Base-by-base conservation (phyloP, 2,113 vertebrate species). In the Lates calcarifer region DNA sequence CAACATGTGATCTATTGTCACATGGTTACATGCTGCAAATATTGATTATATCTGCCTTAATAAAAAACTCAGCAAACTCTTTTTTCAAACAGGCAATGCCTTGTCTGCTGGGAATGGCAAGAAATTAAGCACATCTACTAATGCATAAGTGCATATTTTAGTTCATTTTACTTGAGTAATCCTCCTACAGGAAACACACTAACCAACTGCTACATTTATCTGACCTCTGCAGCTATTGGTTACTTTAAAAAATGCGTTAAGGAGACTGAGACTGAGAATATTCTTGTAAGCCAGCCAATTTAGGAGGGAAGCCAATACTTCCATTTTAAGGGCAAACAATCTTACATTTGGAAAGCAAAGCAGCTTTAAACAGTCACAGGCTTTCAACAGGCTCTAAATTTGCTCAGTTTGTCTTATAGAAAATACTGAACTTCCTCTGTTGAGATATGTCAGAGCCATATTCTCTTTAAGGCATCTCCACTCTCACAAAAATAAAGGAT, bases 401-500 rank as follows among this genome's bases (percentile, higher is more conserved):
- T 41, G 0, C 10, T 24, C 17, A 29, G 7, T 51, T 28, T 41
- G 0, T 33, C 6, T 31, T 15, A 18, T 2, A 35, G 17, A 65
- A 20, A 53, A 17, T 20, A 9, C 9, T 7, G 13, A 49, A 35
- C 56, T 43, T 9, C 37, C 33, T 8, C 18, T 53, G 1, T 18
- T 68, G 29, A 18, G 9, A 33, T 58, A 20, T 5, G 51, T 56
- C 17, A 29, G 24, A 62, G 73, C 35, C 33, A 24, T 6, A 15
- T 64, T 63, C 56, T 6, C 5, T 81, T 45, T 28, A 35, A 28
- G 45, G 49, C 35, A 26, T 37, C 60, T 8, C 60, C 29, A 13
- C 11, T 47, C 20, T 62, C 26, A 65, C 76, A 74, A 47, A 41
- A 77, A 35, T 71, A 77, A 86, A 61, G 17, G 41, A 49, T 60